These are phyloP conservation scores for Hydrolagus colliei DNA, from an alignment of 2,797 vertebrate species.

Conservation along the genomic window DNA sequence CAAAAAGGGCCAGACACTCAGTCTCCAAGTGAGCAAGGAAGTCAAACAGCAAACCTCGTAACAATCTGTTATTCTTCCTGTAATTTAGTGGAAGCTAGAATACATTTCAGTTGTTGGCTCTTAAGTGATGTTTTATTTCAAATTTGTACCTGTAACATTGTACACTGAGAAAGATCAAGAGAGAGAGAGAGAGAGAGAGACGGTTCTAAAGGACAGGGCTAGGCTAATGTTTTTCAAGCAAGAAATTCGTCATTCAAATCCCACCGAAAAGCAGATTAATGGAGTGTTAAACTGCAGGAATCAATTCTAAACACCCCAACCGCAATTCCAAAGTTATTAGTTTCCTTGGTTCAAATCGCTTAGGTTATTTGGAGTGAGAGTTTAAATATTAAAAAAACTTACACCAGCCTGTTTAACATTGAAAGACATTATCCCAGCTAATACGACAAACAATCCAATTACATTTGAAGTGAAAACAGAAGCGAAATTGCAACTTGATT, in stretches of 20 bases:
- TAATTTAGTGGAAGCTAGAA: neutral
- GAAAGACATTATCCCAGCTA: no score
- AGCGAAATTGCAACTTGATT: no score
- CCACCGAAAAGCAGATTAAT: neutral
- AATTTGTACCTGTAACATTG: neutral
- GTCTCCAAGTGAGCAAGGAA: conserved; percentile 29
- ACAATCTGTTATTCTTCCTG: conserved; percentile 6
- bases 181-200: no score
- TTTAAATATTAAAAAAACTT: no score
- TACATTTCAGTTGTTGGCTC: neutral
- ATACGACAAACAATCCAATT: no score
- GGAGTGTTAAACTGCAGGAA: neutral
- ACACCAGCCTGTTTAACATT: no score
- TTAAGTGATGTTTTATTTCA: neutral
- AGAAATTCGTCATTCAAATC: neutral
- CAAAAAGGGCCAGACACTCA: conserved; percentile 11
- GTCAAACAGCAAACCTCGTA: neutral
- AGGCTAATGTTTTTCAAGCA: neutral
- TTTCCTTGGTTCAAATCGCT: neutral
- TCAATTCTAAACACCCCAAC: neutral
- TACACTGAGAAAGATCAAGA: no score
- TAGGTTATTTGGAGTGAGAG: no score
- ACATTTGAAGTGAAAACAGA: no score
- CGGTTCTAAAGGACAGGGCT: neutral
- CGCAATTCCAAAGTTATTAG: neutral